Percentiles rank a stretch among this genome's conserved stretches.
Conservation (phyloP, 2,113 vertebrate genomes). For the Dromiciops gliroides region DNA sequence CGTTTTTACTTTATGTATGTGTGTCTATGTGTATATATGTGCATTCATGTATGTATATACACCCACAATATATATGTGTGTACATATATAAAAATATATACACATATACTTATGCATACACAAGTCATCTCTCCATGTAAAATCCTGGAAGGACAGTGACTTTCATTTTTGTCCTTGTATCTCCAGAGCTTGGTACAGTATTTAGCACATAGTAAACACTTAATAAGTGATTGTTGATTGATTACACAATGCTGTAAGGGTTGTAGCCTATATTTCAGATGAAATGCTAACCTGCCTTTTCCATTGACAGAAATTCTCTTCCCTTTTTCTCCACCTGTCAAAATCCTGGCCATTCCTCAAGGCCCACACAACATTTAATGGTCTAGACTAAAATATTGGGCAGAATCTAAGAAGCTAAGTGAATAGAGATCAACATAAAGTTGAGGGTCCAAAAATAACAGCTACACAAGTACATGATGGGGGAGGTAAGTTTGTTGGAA, state of each 20-base stretch:
- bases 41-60: too few relatives aligned
- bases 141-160: neutral
- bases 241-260: neutral
- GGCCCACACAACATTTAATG: neutral
- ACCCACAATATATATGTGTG: too few relatives aligned
- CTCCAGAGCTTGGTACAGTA: neutral
- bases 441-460: neutral
- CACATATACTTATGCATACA: neutral
- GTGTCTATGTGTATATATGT: too few relatives aligned
- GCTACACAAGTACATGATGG: neutral
- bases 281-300: neutral
- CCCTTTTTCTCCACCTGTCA: neutral
- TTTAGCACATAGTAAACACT: neutral
- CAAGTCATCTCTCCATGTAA: neutral
- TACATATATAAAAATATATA: too few relatives aligned
- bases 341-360: neutral
- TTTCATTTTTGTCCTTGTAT: neutral
- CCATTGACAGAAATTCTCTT: neutral
- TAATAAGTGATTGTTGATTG: neutral
- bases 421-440: neutral
- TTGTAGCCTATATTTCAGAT: neutral
- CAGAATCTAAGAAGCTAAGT: neutral
- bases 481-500: neutral
- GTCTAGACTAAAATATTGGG: neutral
- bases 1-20: neutral